Base-by-base conservation (phyloP, 2,797 vertebrate genomes). In the Epinephelus coioides region DNA sequence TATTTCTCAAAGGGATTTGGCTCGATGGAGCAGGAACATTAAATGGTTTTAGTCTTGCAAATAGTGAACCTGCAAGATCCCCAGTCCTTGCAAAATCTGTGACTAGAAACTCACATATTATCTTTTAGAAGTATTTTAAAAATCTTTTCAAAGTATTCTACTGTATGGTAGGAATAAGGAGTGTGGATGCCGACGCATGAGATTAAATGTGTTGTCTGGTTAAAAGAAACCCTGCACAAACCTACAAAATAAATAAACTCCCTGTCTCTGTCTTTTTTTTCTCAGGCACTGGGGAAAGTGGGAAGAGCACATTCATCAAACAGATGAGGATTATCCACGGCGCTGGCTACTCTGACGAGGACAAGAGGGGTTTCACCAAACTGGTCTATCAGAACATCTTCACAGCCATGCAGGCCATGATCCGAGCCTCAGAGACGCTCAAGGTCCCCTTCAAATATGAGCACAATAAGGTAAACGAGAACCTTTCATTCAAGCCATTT, bases 251-350 rank as follows among this genome's bases (percentile, higher is more conserved):
- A 76, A 85, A 81, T 54, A 53, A 79, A 79, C 61, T 21, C 19
- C 30, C 18, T 51, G 44, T 61, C 12, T 12, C 15, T 40, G 49
- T 89, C 61, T 50, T 3, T 55, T 23, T 65, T 66, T 64, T 69
- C 34, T 65, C 95, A 99, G 97, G 97, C 87, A 98, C 97, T 9
- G 97, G 97, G 84, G 97, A 98, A 93, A 98, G 97, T 73, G 97
- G 97, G 78, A 98, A 98, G 95, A 98, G 97, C 90, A 98, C 97
- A 0, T 98, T 98, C 60, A 98, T 98, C 94, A 98, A 98, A 69
- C 97, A 98, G 91, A 98, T 98, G 97, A 96, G 97, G 94, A 98
- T 98, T 89, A 98, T 98, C 90, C 97, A 98, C 17, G 97, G 97
- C 23, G 84, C 97, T 0, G 97, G 97, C n/a, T 98, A 98, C 90